Conservation (phyloP, 2,888 invertebrate species). For the Acholoe squamosa region DNA sequence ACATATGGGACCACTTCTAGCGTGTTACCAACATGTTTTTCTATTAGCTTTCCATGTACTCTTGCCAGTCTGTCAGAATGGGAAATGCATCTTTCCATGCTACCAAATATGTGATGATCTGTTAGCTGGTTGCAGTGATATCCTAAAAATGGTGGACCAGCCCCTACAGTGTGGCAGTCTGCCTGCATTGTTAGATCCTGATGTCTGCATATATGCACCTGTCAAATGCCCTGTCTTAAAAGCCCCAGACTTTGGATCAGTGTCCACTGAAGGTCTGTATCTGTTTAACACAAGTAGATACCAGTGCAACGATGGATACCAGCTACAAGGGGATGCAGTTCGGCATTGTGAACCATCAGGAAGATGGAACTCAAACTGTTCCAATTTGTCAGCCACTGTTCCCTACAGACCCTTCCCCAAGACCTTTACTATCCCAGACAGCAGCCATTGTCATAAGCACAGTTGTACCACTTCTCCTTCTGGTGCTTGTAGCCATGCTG, state of each 20-base stretch:
- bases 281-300: not conserved
- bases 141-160: not conserved
- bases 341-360: not conserved
- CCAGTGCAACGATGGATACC: not conserved
- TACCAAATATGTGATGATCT: not conserved
- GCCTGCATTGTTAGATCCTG: not conserved
- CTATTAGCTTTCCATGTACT: not conserved
- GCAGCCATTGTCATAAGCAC: not conserved
- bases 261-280: not conserved
- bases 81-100: not conserved
- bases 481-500: not conserved
- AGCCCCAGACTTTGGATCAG: not conserved
- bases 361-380: not conserved
- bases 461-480: not conserved
- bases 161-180: not conserved
- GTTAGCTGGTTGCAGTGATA: not conserved
- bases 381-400: not conserved
- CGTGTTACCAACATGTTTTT: not conserved
- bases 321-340: not conserved
- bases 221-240: not conserved
- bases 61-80: not conserved
- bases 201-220: not conserved
- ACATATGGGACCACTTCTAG: not conserved
- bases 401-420: not conserved
- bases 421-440: not conserved